phyloP scores from a whole-genome alignment of 2,113 vertebrate genomes.

The Xyrauchen texanus region DNA sequence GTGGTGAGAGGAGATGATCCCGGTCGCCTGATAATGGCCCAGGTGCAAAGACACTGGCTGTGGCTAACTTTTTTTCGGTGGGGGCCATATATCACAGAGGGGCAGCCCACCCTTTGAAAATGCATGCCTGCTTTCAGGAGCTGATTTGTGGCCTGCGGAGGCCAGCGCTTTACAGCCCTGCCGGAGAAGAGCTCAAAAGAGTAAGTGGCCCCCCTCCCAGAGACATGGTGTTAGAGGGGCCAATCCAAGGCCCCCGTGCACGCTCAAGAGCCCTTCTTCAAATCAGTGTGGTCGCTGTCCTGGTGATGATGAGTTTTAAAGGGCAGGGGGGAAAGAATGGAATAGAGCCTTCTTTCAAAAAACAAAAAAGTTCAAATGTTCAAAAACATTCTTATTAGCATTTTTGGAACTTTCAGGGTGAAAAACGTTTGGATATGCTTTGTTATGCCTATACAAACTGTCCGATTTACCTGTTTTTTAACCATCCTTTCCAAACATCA shows the following conservation, averaged over 20 bases:
- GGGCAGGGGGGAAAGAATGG: background rate
- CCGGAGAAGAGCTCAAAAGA: constrained; percentile 55
- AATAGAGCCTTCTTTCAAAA: background rate
- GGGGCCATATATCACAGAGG: constrained; percentile 89
- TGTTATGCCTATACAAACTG: no score
- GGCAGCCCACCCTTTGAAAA: constrained; percentile 88
- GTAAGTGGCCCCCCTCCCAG: constrained; percentile 13
- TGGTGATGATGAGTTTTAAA: background rate
- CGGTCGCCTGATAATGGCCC: constrained; percentile 89
- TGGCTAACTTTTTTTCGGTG: constrained; percentile 82
- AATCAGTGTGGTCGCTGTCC: constrained; percentile 60
- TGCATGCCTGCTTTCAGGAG: constrained; percentile 75
- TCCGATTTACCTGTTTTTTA: no score
- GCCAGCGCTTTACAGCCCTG: constrained; percentile 68
- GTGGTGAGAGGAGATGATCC: constrained; percentile 87
- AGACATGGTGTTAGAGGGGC: constrained; percentile 61
- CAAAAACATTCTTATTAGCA: background rate
- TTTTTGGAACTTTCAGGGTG: no score
- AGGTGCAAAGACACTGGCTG: constrained; percentile 90
- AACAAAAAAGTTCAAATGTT: background rate
- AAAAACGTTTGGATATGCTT: no score
- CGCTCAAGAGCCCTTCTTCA: constrained; percentile 63
- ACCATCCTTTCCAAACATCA: background rate
- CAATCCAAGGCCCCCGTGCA: constrained; percentile 54
- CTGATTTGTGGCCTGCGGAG: constrained; percentile 84